phyloP scores from a whole-genome alignment of 2,797 vertebrate species.

The Ibycter americanus region DNA sequence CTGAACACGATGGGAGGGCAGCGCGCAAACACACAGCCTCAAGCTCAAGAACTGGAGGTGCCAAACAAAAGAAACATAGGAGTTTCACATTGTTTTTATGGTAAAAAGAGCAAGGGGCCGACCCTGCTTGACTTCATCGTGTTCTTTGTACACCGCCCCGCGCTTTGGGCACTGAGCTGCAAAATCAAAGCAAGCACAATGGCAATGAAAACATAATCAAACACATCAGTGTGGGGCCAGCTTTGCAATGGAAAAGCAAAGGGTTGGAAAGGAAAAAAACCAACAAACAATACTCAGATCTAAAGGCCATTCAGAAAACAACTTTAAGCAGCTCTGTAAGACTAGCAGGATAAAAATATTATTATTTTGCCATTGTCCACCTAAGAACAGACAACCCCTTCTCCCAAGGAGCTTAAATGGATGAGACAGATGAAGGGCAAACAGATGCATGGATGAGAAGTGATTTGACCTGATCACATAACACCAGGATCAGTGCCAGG shows the following conservation, averaged over 20 bases:
- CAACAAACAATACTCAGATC: background rate
- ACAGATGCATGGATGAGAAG: background rate
- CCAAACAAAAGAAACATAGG: constrained; percentile 25
- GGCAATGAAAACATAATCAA: constrained; percentile 36
- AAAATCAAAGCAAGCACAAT: constrained; percentile 57
- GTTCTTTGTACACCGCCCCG: background rate
- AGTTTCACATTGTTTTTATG: constrained; percentile 23
- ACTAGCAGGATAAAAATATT: background rate
- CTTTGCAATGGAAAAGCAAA: constrained; percentile 20
- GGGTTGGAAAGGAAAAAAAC: background rate
- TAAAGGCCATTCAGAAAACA: background rate
- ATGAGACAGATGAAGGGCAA: background rate
- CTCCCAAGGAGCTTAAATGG: background rate
- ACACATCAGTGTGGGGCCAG: background rate
- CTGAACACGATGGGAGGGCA: background rate
- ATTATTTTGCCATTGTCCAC: background rate
- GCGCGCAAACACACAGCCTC: background rate
- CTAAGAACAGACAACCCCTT: background rate
- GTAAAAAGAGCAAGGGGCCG: constrained; percentile 7
- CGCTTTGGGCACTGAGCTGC: background rate
- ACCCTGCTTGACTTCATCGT: background rate
- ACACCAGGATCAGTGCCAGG: background rate
- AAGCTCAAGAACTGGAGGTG: background rate
- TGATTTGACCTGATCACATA: background rate
- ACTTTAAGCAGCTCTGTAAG: background rate